These are phyloP conservation scores for Lanistes nyassanus DNA, from an alignment of 1,140 invertebrate species.

Conservation along the genomic window DNA sequence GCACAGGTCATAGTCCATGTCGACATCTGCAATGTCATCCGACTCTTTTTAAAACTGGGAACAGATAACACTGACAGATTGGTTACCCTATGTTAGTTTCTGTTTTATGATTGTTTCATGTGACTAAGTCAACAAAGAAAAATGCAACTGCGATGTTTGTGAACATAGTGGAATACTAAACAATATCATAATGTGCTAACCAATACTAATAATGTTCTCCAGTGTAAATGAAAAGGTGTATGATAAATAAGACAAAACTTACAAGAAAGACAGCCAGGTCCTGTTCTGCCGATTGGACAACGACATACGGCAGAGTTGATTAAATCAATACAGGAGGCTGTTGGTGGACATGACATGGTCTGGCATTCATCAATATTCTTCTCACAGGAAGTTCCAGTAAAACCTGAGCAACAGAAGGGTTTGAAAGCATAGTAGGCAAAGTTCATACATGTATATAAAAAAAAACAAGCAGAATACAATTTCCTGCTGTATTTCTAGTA, in stretches of 20 bases:
- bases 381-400: constrained; percentile 71
- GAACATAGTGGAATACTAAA: not conserved
- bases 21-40: constrained; percentile 45
- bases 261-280: constrained; percentile 40
- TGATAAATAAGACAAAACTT: not conserved
- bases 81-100: not conserved
- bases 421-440: no score
- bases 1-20: constrained; percentile 50
- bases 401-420: constrained; percentile 32
- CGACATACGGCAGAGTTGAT: constrained; percentile 50
- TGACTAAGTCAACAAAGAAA: not conserved
- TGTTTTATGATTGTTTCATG: not conserved
- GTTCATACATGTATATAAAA: no score
- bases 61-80: not conserved
- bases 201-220: not conserved
- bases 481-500: no score
- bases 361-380: constrained; percentile 89
- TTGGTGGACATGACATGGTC: constrained; percentile 78
- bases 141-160: not conserved
- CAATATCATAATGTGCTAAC: not conserved
- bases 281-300: constrained; percentile 57
- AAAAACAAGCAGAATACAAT: no score
- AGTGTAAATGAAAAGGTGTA: not conserved
- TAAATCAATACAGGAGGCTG: constrained; percentile 86
- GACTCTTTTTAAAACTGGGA: constrained; percentile 18